Conservation (phyloP, 2,113 vertebrate species). For the Triplophysa rosa region DNA sequence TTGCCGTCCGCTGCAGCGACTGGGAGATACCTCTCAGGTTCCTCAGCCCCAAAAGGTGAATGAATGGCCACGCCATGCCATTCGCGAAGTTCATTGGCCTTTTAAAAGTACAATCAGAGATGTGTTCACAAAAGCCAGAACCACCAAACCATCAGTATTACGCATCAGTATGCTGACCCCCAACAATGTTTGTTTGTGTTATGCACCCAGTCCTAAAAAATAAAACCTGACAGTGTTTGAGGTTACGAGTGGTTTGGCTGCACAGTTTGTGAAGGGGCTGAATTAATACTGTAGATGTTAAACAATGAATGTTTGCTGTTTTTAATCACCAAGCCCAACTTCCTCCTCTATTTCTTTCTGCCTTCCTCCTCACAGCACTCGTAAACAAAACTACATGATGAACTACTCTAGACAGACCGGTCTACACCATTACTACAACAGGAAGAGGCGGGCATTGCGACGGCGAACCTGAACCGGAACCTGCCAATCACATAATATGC, state of each 20-base stretch:
- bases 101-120: too few species aligned
- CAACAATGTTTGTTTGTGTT: too few species aligned
- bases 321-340: slow-evolving; percentile 57
- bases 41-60: too few species aligned
- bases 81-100: too few species aligned
- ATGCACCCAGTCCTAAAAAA: slow-evolving; percentile 47
- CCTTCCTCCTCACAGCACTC: slow-evolving; percentile 80
- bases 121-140: too few species aligned
- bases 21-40: too few species aligned
- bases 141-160: too few species aligned
- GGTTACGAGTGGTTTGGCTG: slow-evolving; percentile 70
- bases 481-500: slow-evolving; percentile 67
- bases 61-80: too few species aligned
- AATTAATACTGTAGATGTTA: background rate
- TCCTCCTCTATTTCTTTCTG: slow-evolving; percentile 10
- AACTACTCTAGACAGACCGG: slow-evolving; percentile 98
- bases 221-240: slow-evolving; percentile 74
- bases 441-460: slow-evolving; percentile 94
- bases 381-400: slow-evolving; percentile 99
- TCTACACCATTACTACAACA: slow-evolving; percentile 95
- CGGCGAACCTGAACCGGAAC: slow-evolving; percentile 79
- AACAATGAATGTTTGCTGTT: slow-evolving; percentile 21
- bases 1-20: too few species aligned
- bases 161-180: too few species aligned
- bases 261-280: slow-evolving; percentile 55